These are phyloP conservation scores for Saturnia pavonia DNA, from an alignment of 2,888 invertebrate genomes.

Conservation along the genomic window DNA sequence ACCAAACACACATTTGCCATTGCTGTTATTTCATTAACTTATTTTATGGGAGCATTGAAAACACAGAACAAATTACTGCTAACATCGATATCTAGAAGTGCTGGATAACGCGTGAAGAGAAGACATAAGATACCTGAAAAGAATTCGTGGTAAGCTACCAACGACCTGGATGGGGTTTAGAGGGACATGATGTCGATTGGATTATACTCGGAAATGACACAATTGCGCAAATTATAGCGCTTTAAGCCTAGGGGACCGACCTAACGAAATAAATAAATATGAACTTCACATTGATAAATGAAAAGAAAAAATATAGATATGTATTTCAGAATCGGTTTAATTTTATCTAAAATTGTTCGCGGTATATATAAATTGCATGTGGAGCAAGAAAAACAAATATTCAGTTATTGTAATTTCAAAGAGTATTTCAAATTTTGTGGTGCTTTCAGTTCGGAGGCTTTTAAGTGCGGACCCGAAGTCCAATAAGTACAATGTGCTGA, in stretches of 20 bases:
- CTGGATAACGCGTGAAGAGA: not conserved
- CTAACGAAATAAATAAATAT: too few relatives aligned
- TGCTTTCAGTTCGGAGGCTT: too few relatives aligned
- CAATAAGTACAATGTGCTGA: too few relatives aligned
- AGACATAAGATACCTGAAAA: too few relatives aligned
- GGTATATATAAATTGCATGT: not conserved
- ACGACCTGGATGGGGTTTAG: too few relatives aligned
- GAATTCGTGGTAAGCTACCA: too few relatives aligned
- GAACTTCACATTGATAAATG: not conserved
- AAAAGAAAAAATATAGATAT: not conserved
- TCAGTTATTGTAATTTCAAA: not conserved
- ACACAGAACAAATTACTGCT: not conserved
- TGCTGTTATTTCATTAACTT: not conserved
- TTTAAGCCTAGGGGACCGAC: too few relatives aligned
- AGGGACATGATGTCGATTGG: too few relatives aligned
- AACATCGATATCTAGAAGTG: not conserved
- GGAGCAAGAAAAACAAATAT: not conserved
- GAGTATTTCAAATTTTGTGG: too few relatives aligned
- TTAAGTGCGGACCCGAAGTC: too few relatives aligned
- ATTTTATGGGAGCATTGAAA: not conserved
- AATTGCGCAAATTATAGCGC: too few relatives aligned
- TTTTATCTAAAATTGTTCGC: not conserved
- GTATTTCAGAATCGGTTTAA: not conserved
- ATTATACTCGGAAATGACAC: too few relatives aligned
- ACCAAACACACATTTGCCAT: not conserved